Evolutionary conservation across 2,113 vertebrate genomes (phyloP).

Genomic region (Pelecanoides urinatrix): DNA sequence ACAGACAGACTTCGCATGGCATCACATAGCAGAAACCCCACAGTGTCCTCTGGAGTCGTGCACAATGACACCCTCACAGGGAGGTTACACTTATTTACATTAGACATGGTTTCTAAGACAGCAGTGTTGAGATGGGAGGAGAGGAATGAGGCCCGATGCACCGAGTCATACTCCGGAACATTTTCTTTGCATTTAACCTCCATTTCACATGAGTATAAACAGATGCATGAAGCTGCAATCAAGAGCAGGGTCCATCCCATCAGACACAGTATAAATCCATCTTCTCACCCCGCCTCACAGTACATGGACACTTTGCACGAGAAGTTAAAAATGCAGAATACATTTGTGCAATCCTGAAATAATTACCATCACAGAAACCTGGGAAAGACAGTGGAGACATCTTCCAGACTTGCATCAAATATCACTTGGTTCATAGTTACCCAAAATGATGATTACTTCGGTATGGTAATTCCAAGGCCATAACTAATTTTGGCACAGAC

Average conservation of each 20-base stretch:
- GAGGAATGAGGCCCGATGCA: neutral
- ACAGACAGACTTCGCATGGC: neutral
- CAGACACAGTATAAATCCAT: neutral
- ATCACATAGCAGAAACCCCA: neutral
- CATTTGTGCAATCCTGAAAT: neutral
- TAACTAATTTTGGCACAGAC: fast-evolving
- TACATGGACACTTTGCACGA: neutral
- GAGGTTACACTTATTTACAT: neutral
- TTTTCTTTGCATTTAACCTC: neutral
- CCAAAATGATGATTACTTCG: neutral
- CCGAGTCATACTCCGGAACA: no score
- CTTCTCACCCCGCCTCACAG: neutral
- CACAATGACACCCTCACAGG: fast-evolving
- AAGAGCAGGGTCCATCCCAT: neutral
- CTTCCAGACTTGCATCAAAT: neutral
- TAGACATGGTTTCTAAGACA: neutral
- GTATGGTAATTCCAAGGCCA: neutral
- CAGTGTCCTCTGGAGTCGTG: neutral
- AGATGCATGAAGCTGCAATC: neutral
- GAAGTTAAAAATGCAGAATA: neutral
- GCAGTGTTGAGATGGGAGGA: neutral
- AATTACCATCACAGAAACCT: neutral
- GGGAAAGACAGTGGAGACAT: neutral
- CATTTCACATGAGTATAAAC: neutral
- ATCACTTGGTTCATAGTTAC: neutral